Evolutionary conservation across 2,113 vertebrate genomes (phyloP).

Genomic region (Oostethus manadensis): DNA sequence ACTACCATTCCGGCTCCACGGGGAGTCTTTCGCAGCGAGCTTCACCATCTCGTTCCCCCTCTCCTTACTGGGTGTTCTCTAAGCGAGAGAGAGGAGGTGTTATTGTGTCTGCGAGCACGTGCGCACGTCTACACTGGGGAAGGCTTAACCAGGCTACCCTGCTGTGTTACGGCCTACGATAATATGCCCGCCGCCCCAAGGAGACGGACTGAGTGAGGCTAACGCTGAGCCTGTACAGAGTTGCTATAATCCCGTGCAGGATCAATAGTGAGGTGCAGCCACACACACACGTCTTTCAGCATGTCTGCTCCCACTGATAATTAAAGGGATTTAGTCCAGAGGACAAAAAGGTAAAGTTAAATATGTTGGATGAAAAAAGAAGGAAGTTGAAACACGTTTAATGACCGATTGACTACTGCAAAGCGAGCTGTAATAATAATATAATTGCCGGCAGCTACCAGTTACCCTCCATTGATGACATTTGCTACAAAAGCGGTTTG

Average conservation of each 20-base stretch:
- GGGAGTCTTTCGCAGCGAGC: constrained; percentile 60
- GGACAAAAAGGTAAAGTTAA: constrained; percentile 45
- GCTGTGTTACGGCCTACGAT: constrained; percentile 54
- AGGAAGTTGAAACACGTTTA: constrained; percentile 25
- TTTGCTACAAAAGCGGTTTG: too few relatives aligned
- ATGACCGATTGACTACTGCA: constrained; percentile 8
- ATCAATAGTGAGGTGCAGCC: constrained; percentile 61
- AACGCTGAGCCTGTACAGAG: constrained; percentile 20
- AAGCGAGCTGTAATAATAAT: constrained; percentile 6
- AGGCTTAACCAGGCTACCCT: constrained; percentile 58
- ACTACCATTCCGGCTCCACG: constrained; percentile 40
- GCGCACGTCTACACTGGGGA: constrained; percentile 21
- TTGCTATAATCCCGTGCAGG: constrained; percentile 55
- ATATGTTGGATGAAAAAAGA: constrained; percentile 12
- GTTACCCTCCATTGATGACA: too few relatives aligned
- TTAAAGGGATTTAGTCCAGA: constrained; percentile 43
- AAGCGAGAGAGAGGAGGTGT: constrained; percentile 39
- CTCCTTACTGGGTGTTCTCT: constrained; percentile 30
- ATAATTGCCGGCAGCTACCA: too few relatives aligned
- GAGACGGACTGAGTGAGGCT: constrained; percentile 47
- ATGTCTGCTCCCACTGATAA: constrained; percentile 32
- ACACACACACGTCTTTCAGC: constrained; percentile 29
- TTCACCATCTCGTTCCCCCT: constrained; percentile 51
- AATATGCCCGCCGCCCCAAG: constrained; percentile 57
- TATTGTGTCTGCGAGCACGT: constrained; percentile 43